Conservation (phyloP, 2,797 vertebrate species). For the Enteromius mattozi region DNA sequence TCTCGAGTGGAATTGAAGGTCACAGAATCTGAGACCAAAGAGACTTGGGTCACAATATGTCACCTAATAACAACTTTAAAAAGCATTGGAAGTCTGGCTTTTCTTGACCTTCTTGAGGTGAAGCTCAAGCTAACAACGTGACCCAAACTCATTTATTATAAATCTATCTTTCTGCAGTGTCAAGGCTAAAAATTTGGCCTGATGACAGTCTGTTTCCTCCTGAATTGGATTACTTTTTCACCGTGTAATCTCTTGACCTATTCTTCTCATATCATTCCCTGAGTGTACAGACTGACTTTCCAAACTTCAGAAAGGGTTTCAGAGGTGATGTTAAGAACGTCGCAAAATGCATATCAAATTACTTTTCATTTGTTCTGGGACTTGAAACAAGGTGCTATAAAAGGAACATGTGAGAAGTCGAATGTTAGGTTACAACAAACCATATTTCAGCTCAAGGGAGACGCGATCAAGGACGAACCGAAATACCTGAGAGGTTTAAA, state of each 20-base stretch:
- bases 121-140: conserved; percentile 4
- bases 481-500: conserved; percentile 8
- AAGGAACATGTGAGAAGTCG: background rate
- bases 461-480: background rate
- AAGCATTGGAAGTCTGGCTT: background rate
- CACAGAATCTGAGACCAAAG: background rate
- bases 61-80: conserved; percentile 3
- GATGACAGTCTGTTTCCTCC: conserved; percentile 47
- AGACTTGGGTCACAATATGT: background rate
- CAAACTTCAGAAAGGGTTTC: conserved; percentile 13
- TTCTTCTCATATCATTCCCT: conserved; percentile 12
- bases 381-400: conserved; percentile 6
- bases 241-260: background rate
- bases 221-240: conserved; percentile 51
- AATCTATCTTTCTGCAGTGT: conserved; percentile 31
- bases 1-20: background rate
- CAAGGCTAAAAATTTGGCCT: conserved; percentile 41
- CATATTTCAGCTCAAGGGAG: background rate
- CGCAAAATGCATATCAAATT: background rate
- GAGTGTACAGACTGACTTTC: background rate
- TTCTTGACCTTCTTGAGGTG: background rate
- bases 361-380: conserved; percentile 12
- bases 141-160: conserved; percentile 45
- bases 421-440: conserved; percentile 23
- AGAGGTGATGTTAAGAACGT: conserved; percentile 8